phyloP scores from a whole-genome alignment of 2,797 vertebrate species.

The Scyliorhinus canicula region DNA sequence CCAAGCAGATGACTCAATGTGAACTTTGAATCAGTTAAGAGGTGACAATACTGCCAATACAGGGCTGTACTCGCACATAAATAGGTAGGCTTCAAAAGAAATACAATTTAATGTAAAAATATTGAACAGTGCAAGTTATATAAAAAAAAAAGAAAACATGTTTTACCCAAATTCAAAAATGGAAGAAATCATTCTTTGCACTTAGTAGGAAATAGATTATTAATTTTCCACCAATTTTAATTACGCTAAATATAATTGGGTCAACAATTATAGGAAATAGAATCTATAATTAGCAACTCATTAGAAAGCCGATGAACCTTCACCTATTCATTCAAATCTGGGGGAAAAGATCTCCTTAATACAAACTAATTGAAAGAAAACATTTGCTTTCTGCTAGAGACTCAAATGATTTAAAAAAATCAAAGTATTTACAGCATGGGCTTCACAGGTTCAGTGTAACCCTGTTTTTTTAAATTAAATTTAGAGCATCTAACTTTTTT shows the following conservation, averaged over 20 bases:
- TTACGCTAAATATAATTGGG: background rate
- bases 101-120: background rate
- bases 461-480: no score
- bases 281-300: constrained; percentile 17
- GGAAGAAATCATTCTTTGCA: background rate
- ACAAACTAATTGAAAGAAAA: background rate
- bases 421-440: background rate
- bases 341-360: background rate
- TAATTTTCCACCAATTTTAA: background rate
- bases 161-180: background rate
- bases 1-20: background rate
- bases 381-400: background rate
- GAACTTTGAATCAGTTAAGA: background rate
- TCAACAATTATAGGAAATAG: background rate
- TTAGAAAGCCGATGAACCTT: background rate
- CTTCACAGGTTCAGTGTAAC: background rate
- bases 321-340: background rate
- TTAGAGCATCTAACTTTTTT: no score
- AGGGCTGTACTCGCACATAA: background rate
- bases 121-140: background rate
- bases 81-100: background rate
- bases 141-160: background rate
- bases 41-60: background rate
- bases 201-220: background rate
- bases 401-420: background rate